Evolutionary conservation across 2,797 vertebrate genomes (phyloP), one percentile per base, ranked within the genome.

Genomic region (Diglossa cyanea): DNA sequence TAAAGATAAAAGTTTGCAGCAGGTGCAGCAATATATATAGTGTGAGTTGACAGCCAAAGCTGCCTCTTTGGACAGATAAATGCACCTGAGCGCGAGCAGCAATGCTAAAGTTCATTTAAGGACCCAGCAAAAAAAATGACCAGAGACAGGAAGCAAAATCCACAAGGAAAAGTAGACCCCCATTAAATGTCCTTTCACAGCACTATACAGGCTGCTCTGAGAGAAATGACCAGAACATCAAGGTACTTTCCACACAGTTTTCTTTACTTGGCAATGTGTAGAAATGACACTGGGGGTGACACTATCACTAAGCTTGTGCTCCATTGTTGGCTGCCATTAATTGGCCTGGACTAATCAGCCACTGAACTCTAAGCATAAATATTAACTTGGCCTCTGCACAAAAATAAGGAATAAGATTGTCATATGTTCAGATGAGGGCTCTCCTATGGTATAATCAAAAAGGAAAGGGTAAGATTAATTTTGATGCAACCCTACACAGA

Each of bases 21-120:
- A 91, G 66, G 53, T 91, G 53, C 53, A 95, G 74, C 40, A 89
- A 92, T 86, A 95, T 78, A 88, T 72, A 66, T 39, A 53, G 18
- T 4, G 19, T 44, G 53, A 80, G 7, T 39, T 90, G 68, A 68
- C 74, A 95, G 35, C 28, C 62, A 92, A 86, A 82, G 12, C 42
- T 91, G 55, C 35, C 80, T 93, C 63, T 90, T 40, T 2, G 12
- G 65, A 70, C 21, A 57, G 61, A 73, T 55, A 92, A 94, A 86
- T 70, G 72, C 23, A 58, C 62, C 71, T 93, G 66, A 81, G 67
- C 63, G 86, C 44, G 83, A 89, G 73, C 48, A 86, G 25, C 37
- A 61, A 40, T 2, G 4, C 30, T 75, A 8, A 91, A 92, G 63
- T 82, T 86, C 54, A n/a, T 92, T 75, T 80, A 88, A 74, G 33